Evolutionary conservation across 2,888 invertebrate genomes (phyloP).

Genomic region (Epinotia nisella): DNA sequence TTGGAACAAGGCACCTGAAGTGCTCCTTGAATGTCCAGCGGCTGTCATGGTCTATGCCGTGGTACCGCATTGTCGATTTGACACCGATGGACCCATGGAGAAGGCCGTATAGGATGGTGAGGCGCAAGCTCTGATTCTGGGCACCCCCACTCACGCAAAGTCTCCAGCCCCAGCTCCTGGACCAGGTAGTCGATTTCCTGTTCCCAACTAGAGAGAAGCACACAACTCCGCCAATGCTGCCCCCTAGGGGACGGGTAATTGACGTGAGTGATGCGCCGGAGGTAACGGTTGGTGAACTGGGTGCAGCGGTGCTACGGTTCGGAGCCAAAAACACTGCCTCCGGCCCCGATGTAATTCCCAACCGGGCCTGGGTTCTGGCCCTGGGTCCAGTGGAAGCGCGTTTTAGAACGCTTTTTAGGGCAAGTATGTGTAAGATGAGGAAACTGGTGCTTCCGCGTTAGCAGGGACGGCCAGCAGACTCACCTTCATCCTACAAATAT

Average conservation of each 20-base stretch:
- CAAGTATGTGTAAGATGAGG: too few species aligned
- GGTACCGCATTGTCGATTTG: too few species aligned
- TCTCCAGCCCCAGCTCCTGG: background rate
- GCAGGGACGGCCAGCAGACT: too few species aligned
- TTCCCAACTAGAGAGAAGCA: background rate
- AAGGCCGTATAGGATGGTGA: too few species aligned
- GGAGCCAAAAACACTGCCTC: conserved; percentile 2
- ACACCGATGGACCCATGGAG: too few species aligned
- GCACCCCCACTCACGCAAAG: conserved; percentile 8
- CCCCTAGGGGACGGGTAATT: background rate
- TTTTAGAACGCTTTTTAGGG: background rate
- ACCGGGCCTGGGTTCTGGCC: background rate
- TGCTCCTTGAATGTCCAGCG: too few species aligned
- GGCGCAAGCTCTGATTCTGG: background rate
- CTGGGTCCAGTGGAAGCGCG: background rate
- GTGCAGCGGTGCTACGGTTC: background rate
- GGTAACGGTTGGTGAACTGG: background rate
- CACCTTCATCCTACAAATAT: too few species aligned
- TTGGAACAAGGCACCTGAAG: too few species aligned
- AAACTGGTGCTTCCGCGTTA: too few species aligned
- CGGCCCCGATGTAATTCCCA: background rate
- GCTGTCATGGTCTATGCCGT: too few species aligned
- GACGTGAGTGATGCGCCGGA: background rate
- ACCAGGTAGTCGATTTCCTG: background rate
- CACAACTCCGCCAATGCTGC: background rate